A percentile compares a stretch with the other conserved stretches of the same genome.
Evolutionary conservation across 2,888 invertebrate genomes (phyloP).

Genomic region (Subacronicta megacephala): DNA sequence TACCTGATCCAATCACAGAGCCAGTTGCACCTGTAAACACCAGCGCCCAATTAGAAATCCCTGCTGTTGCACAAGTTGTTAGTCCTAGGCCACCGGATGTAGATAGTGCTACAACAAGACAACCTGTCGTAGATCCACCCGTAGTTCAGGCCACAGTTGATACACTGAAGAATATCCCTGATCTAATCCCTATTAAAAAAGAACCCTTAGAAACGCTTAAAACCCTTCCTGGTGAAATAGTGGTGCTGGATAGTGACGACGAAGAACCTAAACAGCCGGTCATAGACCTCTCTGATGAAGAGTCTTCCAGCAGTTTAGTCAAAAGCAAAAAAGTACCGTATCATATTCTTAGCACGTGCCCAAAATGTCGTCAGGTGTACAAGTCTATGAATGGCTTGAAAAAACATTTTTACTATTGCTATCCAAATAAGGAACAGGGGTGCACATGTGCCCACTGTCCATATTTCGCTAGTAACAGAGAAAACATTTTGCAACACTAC

Average conservation of each 20-base stretch:
- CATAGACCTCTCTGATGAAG: constrained; percentile 68
- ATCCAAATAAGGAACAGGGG: constrained; percentile 45
- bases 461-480: constrained; percentile 27
- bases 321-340: constrained; percentile 22
- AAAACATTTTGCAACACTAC: constrained; percentile 66
- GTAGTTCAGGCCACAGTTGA: constrained; percentile 3
- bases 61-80: neutral
- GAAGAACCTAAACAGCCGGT: constrained; percentile 61
- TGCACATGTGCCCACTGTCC: constrained; percentile 47
- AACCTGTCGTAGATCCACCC: constrained; percentile 4
- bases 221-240: constrained; percentile 42
- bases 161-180: neutral
- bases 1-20: neutral
- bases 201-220: constrained; percentile 54
- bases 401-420: constrained; percentile 61
- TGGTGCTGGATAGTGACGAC: constrained; percentile 83
- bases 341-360: constrained; percentile 65
- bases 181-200: constrained; percentile 58
- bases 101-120: neutral
- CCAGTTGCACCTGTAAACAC: neutral
- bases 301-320: constrained; percentile 22
- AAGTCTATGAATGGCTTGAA: constrained; percentile 62
- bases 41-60: neutral
- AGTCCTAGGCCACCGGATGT: neutral
- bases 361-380: constrained; percentile 59